Conservation (phyloP, 2,888 invertebrate species). For the Nudaria mundana region DNA sequence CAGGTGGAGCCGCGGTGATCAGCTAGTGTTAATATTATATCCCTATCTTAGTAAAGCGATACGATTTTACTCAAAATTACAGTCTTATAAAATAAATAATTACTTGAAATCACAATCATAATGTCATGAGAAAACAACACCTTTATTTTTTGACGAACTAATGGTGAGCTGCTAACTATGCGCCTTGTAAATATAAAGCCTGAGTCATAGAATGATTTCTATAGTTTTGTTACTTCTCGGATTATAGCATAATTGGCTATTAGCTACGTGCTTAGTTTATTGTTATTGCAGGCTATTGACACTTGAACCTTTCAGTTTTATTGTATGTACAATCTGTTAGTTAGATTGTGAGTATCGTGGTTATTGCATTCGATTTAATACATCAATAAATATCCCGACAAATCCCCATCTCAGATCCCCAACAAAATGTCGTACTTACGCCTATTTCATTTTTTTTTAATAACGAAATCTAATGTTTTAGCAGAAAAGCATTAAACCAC, state of each 20-base stretch:
- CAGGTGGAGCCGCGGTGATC: too few species aligned
- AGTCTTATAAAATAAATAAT: too few species aligned
- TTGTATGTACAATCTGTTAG: slow-evolving; percentile 16
- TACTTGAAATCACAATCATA: too few species aligned
- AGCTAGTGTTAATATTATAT: too few species aligned
- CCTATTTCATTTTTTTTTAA: too few species aligned
- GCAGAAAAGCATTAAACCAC: neutral
- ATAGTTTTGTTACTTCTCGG: slow-evolving; percentile 26
- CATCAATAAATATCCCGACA: slow-evolving; percentile 5
- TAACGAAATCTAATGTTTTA: neutral
- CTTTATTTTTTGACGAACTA: neutral
- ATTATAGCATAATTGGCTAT: slow-evolving; percentile 46
- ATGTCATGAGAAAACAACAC: too few species aligned
- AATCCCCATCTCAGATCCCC: too few species aligned
- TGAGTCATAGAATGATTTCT: slow-evolving; percentile 29
- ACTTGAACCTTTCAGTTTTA: slow-evolving; percentile 19
- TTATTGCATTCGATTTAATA: slow-evolving; percentile 3
- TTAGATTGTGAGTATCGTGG: slow-evolving; percentile 8
- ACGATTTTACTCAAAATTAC: too few species aligned
- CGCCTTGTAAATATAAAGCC: neutral
- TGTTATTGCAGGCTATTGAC: slow-evolving; percentile 25
- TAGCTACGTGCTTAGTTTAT: slow-evolving; percentile 36
- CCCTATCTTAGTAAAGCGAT: too few species aligned
- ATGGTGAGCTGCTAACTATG: neutral
- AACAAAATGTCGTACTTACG: too few species aligned